These are phyloP conservation scores for Neodiprion virginianus DNA, from an alignment of 1,140 invertebrate species.

Conservation along the genomic window DNA sequence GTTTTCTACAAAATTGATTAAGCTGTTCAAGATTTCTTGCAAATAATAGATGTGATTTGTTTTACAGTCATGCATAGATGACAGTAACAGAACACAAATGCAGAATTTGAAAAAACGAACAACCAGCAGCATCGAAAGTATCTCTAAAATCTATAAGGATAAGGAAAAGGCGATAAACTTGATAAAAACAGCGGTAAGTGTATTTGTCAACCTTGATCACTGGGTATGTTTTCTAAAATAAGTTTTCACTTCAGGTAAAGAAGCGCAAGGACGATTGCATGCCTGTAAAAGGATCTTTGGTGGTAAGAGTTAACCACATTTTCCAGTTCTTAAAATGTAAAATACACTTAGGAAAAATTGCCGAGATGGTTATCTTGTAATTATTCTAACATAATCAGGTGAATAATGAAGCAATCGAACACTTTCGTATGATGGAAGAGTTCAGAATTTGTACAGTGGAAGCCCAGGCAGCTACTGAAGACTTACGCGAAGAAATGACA, in stretches of 20 bases:
- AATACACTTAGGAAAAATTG: conserved; percentile 16
- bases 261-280: conserved; percentile 3
- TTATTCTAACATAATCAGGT: conserved; percentile 26
- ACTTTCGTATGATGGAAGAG: conserved; percentile 56
- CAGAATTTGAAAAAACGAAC: conserved; percentile 33
- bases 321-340: neutral
- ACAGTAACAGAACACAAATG: conserved; percentile 21
- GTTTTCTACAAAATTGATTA: neutral
- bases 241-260: neutral
- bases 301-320: neutral
- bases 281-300: neutral
- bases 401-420: conserved; percentile 26
- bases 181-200: conserved; percentile 14
- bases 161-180: conserved; percentile 34
- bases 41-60: neutral
- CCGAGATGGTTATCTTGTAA: conserved; percentile 14
- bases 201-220: neutral
- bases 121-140: conserved; percentile 32
- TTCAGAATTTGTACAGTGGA: conserved; percentile 55
- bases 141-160: conserved; percentile 39
- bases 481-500: conserved; percentile 54
- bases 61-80: neutral
- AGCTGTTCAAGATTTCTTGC: too few relatives aligned
- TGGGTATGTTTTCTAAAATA: neutral
- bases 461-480: conserved; percentile 55